phyloP scores from a whole-genome alignment of 2,113 vertebrate genomes.

The Notechis scutatus region DNA sequence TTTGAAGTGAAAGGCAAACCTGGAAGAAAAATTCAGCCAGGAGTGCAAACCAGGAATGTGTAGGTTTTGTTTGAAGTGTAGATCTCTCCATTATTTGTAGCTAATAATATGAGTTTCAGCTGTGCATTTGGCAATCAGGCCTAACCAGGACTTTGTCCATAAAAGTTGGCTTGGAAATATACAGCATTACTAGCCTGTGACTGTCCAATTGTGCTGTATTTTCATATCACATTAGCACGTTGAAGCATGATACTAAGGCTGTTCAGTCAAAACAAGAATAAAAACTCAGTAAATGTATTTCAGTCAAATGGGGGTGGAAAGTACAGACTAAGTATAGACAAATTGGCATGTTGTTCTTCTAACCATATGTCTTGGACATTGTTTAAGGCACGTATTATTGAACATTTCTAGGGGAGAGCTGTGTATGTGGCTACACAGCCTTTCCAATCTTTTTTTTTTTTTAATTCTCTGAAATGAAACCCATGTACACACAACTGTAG shows the following conservation, averaged over 20 bases:
- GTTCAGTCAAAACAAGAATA: background rate
- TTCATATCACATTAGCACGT: background rate
- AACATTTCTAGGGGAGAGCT: background rate
- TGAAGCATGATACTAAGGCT: background rate
- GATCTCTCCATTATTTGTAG: conserved; percentile 2
- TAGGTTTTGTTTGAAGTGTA: background rate
- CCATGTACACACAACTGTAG: background rate
- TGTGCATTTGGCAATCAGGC: background rate
- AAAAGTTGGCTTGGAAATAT: background rate
- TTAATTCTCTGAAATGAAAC: background rate
- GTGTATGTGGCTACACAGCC: background rate
- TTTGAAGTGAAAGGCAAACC: background rate
- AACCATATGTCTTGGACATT: background rate
- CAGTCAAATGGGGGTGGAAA: background rate
- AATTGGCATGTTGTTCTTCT: background rate
- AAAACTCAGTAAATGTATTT: conserved; percentile 7
- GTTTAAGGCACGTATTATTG: conserved; percentile 7
- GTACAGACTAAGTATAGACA: background rate
- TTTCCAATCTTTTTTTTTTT: conserved; percentile 4
- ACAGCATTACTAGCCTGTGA: conserved; percentile 4
- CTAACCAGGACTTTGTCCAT: background rate
- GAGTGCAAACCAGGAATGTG: conserved; percentile 2
- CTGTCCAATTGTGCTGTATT: background rate
- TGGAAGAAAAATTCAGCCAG: conserved; percentile 7
- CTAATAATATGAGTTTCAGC: conserved; percentile 22